Conservation (phyloP, 1,140 invertebrate species). For the Leptinotarsa texana region DNA sequence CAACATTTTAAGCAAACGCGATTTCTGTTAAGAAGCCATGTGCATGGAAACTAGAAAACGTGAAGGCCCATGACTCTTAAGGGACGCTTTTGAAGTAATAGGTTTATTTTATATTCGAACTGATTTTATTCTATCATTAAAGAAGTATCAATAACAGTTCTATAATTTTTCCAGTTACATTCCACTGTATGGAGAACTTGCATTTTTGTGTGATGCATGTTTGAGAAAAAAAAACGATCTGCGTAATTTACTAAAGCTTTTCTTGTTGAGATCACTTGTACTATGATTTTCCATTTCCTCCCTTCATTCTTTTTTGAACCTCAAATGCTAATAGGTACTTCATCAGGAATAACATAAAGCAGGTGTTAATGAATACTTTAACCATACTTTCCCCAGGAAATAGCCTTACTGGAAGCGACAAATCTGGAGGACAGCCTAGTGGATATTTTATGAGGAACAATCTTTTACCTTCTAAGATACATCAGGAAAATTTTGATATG, state of each 20-base stretch:
- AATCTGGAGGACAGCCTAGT: slow-evolving; percentile 50
- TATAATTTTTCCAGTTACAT: too few species aligned
- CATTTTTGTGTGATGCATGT: background rate
- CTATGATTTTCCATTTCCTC: slow-evolving; percentile 23
- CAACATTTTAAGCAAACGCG: too few species aligned
- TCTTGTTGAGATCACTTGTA: background rate
- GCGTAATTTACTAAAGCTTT: background rate
- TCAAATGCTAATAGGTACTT: background rate
- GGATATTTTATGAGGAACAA: slow-evolving; percentile 44
- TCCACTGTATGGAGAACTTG: background rate
- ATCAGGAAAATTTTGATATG: slow-evolving; percentile 66
- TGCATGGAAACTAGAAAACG: too few species aligned
- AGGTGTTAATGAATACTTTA: background rate
- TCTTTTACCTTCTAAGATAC: slow-evolving; percentile 43
- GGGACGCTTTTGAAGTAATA: too few species aligned
- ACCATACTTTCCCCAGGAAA: slow-evolving; percentile 60
- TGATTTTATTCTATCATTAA: too few species aligned
- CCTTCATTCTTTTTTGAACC: slow-evolving; percentile 5
- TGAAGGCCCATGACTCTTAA: too few species aligned
- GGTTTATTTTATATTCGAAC: too few species aligned
- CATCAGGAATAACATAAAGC: background rate
- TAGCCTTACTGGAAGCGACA: slow-evolving; percentile 68
- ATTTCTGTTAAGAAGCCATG: too few species aligned
- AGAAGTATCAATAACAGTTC: too few species aligned
- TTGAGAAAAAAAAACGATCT: background rate